Percentiles rank a stretch among this genome's conserved stretches.
phyloP scores from a whole-genome alignment of 1,140 invertebrate species.

The Eupristina koningsbergeri region DNA sequence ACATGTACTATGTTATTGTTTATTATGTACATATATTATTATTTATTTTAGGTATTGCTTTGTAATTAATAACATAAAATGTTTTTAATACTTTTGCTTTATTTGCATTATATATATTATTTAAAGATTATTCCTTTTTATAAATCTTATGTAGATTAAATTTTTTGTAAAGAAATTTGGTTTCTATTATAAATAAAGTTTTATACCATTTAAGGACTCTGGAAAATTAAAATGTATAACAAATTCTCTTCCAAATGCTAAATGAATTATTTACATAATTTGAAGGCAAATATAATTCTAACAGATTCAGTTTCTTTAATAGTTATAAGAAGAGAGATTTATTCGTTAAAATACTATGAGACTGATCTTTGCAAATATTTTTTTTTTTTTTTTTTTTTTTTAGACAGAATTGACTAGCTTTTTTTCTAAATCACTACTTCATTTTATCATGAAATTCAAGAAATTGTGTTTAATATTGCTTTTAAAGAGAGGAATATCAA shows the following conservation, averaged over 20 bases:
- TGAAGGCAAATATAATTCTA: not conserved
- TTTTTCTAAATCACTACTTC: not conserved
- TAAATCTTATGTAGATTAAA: not conserved
- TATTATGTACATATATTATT: not conserved
- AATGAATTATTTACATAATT: conserved; percentile 9
- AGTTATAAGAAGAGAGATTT: not conserved
- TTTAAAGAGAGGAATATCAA: not conserved
- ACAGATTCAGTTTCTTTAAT: not conserved
- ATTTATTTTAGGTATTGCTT: not conserved
- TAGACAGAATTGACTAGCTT: conserved; percentile 17
- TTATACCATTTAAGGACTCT: no score
- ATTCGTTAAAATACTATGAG: conserved; percentile 16
- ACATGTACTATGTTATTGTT: not conserved
- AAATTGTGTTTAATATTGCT: not conserved
- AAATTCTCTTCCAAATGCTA: not conserved
- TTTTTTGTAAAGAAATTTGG: no score
- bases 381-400: not conserved
- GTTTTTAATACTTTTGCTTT: no score
- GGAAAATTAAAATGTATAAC: not conserved
- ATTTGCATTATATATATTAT: no score
- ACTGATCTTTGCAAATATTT: not conserved
- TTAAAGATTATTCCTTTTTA: no score
- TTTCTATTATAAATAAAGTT: not conserved
- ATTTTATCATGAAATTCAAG: not conserved
- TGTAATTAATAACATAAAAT: no score